These are phyloP conservation scores for Dynastes grantii DNA, from an alignment of 2,888 invertebrate genomes.

Conservation along the genomic window DNA sequence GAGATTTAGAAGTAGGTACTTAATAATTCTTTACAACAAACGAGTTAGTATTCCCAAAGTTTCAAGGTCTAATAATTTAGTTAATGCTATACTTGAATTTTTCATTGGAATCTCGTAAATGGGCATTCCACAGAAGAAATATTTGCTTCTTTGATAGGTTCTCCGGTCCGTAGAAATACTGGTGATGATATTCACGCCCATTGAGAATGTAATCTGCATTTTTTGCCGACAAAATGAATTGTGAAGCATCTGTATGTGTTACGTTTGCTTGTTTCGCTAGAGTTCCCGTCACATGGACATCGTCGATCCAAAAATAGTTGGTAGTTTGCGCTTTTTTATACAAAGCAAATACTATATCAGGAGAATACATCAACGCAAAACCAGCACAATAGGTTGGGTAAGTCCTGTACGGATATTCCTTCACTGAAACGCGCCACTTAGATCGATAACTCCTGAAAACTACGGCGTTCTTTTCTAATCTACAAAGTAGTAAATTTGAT, in stretches of 20 bases:
- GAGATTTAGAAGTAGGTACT: not conserved
- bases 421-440: conserved; percentile 84
- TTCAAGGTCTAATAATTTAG: not conserved
- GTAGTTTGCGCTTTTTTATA: conserved; percentile 74
- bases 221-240: conserved; percentile 27
- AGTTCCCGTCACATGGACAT: conserved; percentile 80
- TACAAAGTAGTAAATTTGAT: conserved; percentile 78
- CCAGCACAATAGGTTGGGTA: conserved; percentile 88
- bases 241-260: conserved; percentile 71
- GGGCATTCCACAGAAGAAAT: conserved; percentile 14
- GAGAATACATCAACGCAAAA: conserved; percentile 76
- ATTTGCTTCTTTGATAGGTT: conserved; percentile 6
- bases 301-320: conserved; percentile 83
- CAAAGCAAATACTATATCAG: conserved; percentile 73
- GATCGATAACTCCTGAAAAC: conserved; percentile 79
- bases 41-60: conserved; percentile 11
- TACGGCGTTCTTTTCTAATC: conserved; percentile 70
- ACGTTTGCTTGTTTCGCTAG: conserved; percentile 75
- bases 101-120: conserved; percentile 9
- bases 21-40: conserved; percentile 4
- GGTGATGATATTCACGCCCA: conserved; percentile 12
- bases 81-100: conserved; percentile 30
- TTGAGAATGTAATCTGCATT: conserved; percentile 13
- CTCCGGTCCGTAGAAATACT: conserved; percentile 31
- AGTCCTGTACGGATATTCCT: conserved; percentile 76